Evolutionary conservation across 2,797 vertebrate species (phyloP), one percentile per base, ranked within the genome.

Genomic region (Crenichthys baileyi): DNA sequence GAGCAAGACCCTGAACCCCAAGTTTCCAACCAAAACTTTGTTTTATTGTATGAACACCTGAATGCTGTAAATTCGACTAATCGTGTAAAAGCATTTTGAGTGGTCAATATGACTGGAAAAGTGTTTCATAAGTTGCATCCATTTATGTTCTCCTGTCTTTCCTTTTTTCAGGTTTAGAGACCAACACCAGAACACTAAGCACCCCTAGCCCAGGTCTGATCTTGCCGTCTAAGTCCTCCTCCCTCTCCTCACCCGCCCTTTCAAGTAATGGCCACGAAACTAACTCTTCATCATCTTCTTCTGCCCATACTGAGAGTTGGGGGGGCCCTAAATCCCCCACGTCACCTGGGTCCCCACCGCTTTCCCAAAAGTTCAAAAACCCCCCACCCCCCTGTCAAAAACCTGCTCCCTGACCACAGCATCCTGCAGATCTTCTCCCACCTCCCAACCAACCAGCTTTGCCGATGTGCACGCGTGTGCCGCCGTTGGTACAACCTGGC

Each of bases 401-500:
- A 99, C 87, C 95, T 96, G 56, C 97, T 99, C n/a, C 97, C 97
- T 0, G 98, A 99, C 92, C 96, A 96, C 72, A 79, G 92, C 73
- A 91, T 99, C 73, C 93, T 99, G 78, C 97, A 97, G 88, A 92
- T 99, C 84, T 96, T 99, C 88, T 96, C 97, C 84, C 98, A 97
- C 78, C 96, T 99, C 74, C 96, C 97, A 31, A 99, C 98, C 90
- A 98, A 99, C 81, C 98, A 99, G 94, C 96, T 99, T 84, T 99
- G 98, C 90, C 97, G 97, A 80, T 99, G 98, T 0, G 96, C 98
- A 0, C 96, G 97, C 0, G 98, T 97, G 4, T 98, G 98, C 77
- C 97, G 97, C 53, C 98, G 97, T 89, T 99, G 98, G 98, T 98
- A 99, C 93, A 99, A 98, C 92, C 94, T 99, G 84, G 97, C 98